Base-by-base conservation (phyloP, 2,888 invertebrate genomes). In the Cerceris ruficornis region DNA sequence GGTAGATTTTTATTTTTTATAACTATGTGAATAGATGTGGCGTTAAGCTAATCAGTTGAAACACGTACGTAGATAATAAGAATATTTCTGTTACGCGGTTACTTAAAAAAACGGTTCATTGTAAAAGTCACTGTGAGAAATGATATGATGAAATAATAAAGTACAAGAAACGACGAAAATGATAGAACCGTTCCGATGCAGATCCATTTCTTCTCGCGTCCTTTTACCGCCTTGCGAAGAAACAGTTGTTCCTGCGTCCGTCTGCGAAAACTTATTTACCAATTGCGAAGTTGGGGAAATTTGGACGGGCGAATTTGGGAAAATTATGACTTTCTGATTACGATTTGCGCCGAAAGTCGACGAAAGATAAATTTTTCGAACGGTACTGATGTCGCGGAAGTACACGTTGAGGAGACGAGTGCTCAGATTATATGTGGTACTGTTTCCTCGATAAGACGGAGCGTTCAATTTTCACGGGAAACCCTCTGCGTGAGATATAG, bases 401-500 rank as follows among this genome's bases (percentile, higher is more conserved):
- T 28, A 28, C 28, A 28, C 28, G 28, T 28, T 2, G 28, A 28
- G 28, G 28, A 28, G 28, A 28, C 28, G 28, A 28, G 28, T 28
- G 28, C 28, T 2, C 28, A 28, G 28, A 28, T 28, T 4, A 28
- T 28, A 11, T 2, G 11, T 46, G 9, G 46, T 46, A 11, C 11
- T 6, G 8, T 46, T 8, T 46, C 11, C 46, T 46, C 46, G 46
- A 46, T 11, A 46, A 11, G 9, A 11, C 11, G 11, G 5, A 46
- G 11, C 46, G 8, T 1, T 1, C 46, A 11, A 46, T 8, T 46
- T 11, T 42, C 42, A n/a, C 59, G 59, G 8, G 52, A 9, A 61
- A 55, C 46, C 42, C 9, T 83, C 79, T 81, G 72, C 62, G 80
- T 75, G 80, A 83, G 75, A 71, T 76, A 72, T 77, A 80, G 73